phyloP scores from a whole-genome alignment of 2,113 vertebrate species.

The Thomomys bottae region DNA sequence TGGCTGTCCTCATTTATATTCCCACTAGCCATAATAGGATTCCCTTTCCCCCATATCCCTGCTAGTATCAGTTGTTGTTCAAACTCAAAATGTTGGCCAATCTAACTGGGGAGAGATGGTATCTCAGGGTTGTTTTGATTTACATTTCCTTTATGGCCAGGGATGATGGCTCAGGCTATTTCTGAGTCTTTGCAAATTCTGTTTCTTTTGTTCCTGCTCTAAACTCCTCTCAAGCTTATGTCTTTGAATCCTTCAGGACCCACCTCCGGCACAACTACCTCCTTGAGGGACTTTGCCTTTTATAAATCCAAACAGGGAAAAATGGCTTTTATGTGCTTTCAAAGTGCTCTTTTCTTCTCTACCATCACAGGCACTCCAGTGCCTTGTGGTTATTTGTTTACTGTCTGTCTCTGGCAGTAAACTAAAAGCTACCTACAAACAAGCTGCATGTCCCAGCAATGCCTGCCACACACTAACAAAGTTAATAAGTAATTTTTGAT shows the following conservation, averaged over 20 bases:
- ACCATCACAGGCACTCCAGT: neutral
- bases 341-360: neutral
- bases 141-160: too few species aligned
- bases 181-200: neutral
- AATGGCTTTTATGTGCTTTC: neutral
- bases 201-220: neutral
- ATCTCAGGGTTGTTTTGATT: too few species aligned
- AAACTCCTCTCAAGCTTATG: neutral
- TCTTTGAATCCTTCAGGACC: neutral
- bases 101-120: too few species aligned
- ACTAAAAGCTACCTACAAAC: constrained; percentile 28
- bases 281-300: neutral
- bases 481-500: neutral
- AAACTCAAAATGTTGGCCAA: too few species aligned
- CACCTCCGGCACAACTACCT: neutral
- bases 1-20: too few species aligned
- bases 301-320: neutral
- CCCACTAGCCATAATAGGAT: too few species aligned
- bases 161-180: too few species aligned
- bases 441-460: neutral
- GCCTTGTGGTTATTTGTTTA: neutral
- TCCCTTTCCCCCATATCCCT: too few species aligned
- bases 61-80: too few species aligned
- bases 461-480: neutral
- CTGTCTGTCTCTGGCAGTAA: constrained; percentile 19